phyloP scores from a whole-genome alignment of 2,113 vertebrate species.

The Oceanites oceanicus region DNA sequence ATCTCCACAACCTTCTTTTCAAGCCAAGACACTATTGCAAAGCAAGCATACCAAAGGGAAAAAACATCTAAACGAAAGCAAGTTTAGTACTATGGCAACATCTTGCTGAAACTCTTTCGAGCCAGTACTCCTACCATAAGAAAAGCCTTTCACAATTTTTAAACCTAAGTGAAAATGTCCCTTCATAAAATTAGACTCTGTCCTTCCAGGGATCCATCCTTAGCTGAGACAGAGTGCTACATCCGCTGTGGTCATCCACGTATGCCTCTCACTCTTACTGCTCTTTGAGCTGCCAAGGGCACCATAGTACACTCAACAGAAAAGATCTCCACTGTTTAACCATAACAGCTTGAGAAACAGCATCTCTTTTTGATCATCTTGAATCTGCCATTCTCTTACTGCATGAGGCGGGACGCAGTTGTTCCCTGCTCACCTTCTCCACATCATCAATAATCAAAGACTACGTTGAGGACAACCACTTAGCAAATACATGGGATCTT shows the following conservation, averaged over 20 bases:
- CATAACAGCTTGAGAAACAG: background rate
- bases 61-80: background rate
- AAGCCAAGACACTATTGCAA: background rate
- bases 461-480: background rate
- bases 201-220: background rate
- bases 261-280: rapidly evolving
- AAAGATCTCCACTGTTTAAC: background rate
- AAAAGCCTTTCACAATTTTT: background rate
- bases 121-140: background rate
- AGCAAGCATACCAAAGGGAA: background rate
- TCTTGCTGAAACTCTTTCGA: background rate
- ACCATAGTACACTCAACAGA: background rate
- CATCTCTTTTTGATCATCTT: background rate
- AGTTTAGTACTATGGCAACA: background rate
- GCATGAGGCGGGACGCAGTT: background rate
- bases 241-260: background rate
- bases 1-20: background rate
- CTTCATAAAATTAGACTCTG: background rate
- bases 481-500: background rate
- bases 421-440: background rate
- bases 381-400: background rate
- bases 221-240: background rate
- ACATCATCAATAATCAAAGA: background rate
- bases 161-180: background rate
- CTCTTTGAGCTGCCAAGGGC: background rate